These are phyloP conservation scores for Virgularia gustaviana DNA, from an alignment of 92 coral and sea anemone species.

Conservation along the genomic window DNA sequence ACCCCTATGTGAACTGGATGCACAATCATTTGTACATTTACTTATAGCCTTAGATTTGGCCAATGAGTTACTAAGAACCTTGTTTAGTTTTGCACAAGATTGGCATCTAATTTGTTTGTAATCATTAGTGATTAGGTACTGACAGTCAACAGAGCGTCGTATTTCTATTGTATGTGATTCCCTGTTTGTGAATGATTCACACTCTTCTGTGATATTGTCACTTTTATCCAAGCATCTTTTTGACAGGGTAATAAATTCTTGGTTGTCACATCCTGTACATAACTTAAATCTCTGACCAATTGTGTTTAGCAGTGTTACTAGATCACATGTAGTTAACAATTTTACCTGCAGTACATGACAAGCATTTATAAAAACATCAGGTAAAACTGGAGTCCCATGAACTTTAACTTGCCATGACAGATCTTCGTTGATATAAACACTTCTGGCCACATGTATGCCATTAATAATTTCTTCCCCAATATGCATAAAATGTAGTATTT, in stretches of 20 bases:
- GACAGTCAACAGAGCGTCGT: constrained; percentile 30
- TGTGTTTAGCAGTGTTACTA: not conserved
- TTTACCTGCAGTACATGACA: not conserved
- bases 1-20: constrained; percentile 17
- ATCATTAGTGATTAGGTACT: constrained; percentile 4
- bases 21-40: too few relatives aligned
- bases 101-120: constrained; percentile 27
- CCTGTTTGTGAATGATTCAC: constrained; percentile 10
- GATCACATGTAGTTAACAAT: not conserved
- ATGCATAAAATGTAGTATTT: constrained; percentile 7
- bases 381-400: constrained; percentile 9
- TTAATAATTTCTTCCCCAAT: constrained; percentile 18
- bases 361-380: not conserved
- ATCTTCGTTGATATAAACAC: constrained; percentile 14
- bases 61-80: constrained; percentile 6
- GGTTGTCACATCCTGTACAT: constrained; percentile 25
- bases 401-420: constrained; percentile 31
- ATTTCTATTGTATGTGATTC: constrained; percentile 1
- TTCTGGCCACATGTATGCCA: constrained; percentile 35
- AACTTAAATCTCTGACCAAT: not conserved
- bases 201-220: not conserved
- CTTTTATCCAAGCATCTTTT: not conserved
- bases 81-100: constrained; percentile 32
- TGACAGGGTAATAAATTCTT: not conserved
- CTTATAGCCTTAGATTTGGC: constrained; percentile 1